Conservation (phyloP, 2,888 invertebrate species). For the Apotomis capreana region DNA sequence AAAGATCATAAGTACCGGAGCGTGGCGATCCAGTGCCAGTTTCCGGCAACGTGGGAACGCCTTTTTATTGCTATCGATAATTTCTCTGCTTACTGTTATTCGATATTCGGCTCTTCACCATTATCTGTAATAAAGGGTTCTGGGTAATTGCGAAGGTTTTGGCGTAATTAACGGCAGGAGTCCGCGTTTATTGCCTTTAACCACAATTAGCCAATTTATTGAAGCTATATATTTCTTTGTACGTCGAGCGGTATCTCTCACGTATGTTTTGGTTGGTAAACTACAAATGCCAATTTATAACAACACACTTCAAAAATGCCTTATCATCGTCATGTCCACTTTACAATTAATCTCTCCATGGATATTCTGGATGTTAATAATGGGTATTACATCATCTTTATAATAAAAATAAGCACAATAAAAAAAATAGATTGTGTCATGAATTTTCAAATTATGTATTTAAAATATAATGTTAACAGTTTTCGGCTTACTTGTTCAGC, state of each 20-base stretch:
- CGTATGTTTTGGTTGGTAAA: no score
- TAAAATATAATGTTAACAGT: no score
- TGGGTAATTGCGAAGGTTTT: constrained; percentile 16
- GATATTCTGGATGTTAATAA: no score
- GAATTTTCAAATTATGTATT: no score
- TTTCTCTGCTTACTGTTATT: constrained; percentile 56
- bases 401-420: no score
- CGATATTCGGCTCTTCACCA: constrained; percentile 35
- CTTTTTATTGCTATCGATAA: constrained; percentile 67
- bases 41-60: constrained; percentile 79
- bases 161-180: constrained; percentile 19
- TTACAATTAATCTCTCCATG: no score
- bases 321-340: no score
- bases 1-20: constrained; percentile 76
- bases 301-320: no score
- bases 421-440: no score
- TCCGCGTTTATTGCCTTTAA: constrained; percentile 31
- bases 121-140: constrained; percentile 33
- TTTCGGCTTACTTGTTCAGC: no score
- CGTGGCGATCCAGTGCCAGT: constrained; percentile 72
- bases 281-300: no score
- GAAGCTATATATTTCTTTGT: neutral
- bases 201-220: constrained; percentile 14
- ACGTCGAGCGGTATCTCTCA: neutral
- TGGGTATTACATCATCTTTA: no score